These are phyloP conservation scores for Drosophila lini DNA, from an alignment of 1,140 invertebrate genomes.

Conservation along the genomic window DNA sequence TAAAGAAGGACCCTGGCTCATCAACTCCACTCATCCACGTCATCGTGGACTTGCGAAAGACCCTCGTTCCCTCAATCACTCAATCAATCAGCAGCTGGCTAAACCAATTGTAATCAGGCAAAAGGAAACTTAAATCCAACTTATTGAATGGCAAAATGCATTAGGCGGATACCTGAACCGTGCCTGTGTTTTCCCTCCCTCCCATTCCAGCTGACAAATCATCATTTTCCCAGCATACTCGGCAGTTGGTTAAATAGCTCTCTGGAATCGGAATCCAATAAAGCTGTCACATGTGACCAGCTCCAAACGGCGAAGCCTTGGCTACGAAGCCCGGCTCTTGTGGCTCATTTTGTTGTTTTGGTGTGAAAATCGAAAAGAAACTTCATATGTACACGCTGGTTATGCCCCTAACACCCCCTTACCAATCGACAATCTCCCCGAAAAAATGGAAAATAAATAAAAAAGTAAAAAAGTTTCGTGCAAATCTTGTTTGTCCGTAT, in stretches of 20 bases:
- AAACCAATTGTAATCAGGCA: slow-evolving; percentile 67
- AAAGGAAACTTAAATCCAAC: slow-evolving; percentile 41
- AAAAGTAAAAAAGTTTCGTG: slow-evolving; percentile 58
- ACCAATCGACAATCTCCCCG: background rate
- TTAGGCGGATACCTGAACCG: slow-evolving; percentile 57
- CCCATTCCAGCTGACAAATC: slow-evolving; percentile 62
- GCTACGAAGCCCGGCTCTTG: slow-evolving; percentile 28
- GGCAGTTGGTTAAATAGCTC: slow-evolving; percentile 72
- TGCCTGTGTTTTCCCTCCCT: background rate
- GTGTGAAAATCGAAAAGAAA: slow-evolving; percentile 78
- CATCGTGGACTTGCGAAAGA: slow-evolving; percentile 8
- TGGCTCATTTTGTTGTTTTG: slow-evolving; percentile 64
- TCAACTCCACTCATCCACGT: slow-evolving; percentile 26
- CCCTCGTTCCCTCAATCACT: slow-evolving; percentile 54
- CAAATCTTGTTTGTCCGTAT: slow-evolving; percentile 76
- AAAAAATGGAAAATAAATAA: slow-evolving; percentile 3
- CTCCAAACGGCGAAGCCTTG: slow-evolving; percentile 50
- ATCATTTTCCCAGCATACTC: slow-evolving; percentile 64
- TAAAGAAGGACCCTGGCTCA: slow-evolving; percentile 32
- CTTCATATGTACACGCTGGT: slow-evolving; percentile 57
- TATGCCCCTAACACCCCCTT: slow-evolving; percentile 14
- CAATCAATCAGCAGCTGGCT: slow-evolving; percentile 80
- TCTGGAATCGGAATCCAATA: slow-evolving; percentile 77
- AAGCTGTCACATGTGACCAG: slow-evolving; percentile 76
- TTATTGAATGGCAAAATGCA: slow-evolving; percentile 70